Percentiles rank a stretch among this genome's conserved stretches.
These are phyloP conservation scores for Leucophenga montana DNA, from an alignment of 2,888 invertebrate genomes.

Conservation along the genomic window DNA sequence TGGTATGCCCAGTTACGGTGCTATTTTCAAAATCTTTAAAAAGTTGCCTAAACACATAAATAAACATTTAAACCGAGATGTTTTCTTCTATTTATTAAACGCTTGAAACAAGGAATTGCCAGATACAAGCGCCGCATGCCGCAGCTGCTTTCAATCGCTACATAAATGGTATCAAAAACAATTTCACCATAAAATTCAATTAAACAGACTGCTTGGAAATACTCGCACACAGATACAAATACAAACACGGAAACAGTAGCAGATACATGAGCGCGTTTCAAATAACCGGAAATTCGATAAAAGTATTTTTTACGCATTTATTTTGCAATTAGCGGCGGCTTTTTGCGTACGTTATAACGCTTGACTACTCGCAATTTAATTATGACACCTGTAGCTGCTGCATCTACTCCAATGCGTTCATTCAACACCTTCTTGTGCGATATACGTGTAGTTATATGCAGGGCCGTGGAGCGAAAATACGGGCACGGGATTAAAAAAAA, in stretches of 20 bases:
- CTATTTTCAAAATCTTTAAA: no score
- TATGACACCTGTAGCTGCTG: conserved; percentile 8
- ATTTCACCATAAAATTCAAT: conserved; percentile 34
- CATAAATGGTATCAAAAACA: neutral
- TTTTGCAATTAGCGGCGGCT: conserved; percentile 35
- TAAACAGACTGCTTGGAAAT: conserved; percentile 40
- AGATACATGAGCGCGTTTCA: conserved; percentile 11
- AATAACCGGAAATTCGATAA: conserved; percentile 42
- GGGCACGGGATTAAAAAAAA: no score
- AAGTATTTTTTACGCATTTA: conserved; percentile 23
- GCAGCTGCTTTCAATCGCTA: no score
- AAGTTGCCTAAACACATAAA: no score
- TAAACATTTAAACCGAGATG: no score
- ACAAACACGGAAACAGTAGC: conserved; percentile 17
- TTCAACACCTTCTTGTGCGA: no score
- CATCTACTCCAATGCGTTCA: neutral
- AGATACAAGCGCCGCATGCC: no score
- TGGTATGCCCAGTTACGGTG: no score
- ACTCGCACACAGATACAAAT: conserved; percentile 6
- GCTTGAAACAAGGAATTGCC: no score
- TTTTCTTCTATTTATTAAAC: no score
- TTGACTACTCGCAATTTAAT: conserved; percentile 4
- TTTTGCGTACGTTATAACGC: neutral
- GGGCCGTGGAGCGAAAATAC: no score
- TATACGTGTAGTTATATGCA: no score